Evolutionary conservation across 2,113 vertebrate genomes (phyloP), one percentile per base, ranked within the genome.

Genomic region (Melanotaenia duboulayi): DNA sequence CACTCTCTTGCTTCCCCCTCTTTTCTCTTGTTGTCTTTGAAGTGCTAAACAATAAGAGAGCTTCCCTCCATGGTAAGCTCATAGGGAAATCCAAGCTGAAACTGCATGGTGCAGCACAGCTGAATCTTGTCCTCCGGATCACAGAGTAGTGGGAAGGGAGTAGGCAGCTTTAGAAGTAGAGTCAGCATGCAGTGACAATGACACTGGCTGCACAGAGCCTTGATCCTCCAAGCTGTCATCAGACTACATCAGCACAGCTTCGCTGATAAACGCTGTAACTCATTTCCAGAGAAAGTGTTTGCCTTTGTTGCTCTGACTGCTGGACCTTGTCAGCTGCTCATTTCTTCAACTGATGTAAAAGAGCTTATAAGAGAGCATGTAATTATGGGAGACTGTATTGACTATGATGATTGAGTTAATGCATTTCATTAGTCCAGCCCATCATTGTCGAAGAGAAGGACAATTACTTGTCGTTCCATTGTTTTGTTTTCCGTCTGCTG

Each of bases 31-130:
- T 84, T 87, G 66, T 63, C 82, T 91, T 92, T 91, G 88, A 92
- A 92, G 90, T 92, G 83, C 75, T 90, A 87, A 92, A 92, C 89
- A 92, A 91, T 85, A 74, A 87, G 69, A 75, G 71, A 58, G 69
- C 82, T 84, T 74, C 74, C 57, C 81, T 91, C 76, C 60, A 64
- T 73, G 55, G 82, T 83, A 82, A 71, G 81, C 79, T 88, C 39
- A 23, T 63, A 48, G 76, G 76, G 67, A 82, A 76, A 87, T 87
- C 70, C 54, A 59, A 52, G 55, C 76, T 74, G 68, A 76, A 86
- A 81, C 80, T 78, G 78, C 68, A 49, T 71, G 76, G 78, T 70
- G 56, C 73, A 69, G 72, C 66, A 49, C 46, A 71, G 85, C 74
- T 69, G 58, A 87, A 63, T 78, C 80, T 39, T 74, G 66, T 88